Base-by-base conservation (phyloP, 2,888 invertebrate species). In the Teinopalpus imperialis region DNA sequence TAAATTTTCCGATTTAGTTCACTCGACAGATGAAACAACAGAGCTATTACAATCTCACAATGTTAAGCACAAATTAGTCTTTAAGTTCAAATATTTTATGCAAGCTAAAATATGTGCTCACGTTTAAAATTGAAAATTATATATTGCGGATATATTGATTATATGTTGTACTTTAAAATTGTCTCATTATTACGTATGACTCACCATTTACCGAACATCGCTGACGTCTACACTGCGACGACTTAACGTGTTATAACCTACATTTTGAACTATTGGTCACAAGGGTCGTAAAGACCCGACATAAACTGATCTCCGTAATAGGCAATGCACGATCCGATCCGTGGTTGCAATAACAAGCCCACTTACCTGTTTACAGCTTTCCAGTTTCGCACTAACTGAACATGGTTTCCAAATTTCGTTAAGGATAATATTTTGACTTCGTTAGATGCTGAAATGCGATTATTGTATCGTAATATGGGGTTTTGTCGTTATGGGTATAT, bases 251-350 rank as follows among this genome's bases (percentile, higher is more conserved):
- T 70, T 71, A 73, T 70, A 79, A 78, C 73, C 66, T 66, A 71
- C 67, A 68, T 78, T 77, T 74, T 63, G 59, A 63, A 62, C 63
- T 64, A 58, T 68, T 64, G 59, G 59, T 64, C 63, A 54, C 59
- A 61, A 54, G 66, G 69, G 66, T 72, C 73, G 66, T 71, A 73
- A 74, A 73, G 59, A 56, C 58, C 61, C 54, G 61, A 61, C 57
- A 66, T 59, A 65, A 64, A 65, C 57, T 57, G 57, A 63, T 65
- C 59, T 63, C 81, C 77, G 54, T 80, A 82, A 77, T 79, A 79
- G 77, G 77, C 61, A 71, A 70, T 68, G 67, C 81, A 82, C 76
- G 81, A 81, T 64, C 64, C 67, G 67, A n/a, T n/a, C n/a, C n/a
- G n/a, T 69, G 63, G 59, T 66, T 69, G 63, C 66, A 65, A 65